Evolutionary conservation across 1,140 invertebrate species (phyloP).

Genomic region (Drosophila kikkawai): DNA sequence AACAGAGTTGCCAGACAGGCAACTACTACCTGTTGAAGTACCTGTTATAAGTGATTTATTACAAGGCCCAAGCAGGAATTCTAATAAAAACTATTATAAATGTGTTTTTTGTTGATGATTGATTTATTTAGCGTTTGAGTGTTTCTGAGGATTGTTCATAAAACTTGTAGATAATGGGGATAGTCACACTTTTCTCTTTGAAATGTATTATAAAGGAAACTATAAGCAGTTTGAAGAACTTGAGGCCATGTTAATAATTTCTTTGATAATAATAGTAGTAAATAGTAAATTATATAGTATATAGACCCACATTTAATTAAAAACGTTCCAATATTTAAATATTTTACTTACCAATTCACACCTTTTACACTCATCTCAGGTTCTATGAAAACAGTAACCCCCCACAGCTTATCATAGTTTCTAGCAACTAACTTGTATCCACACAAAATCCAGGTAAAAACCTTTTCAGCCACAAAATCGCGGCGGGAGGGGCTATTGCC

Average conservation of each 20-base stretch:
- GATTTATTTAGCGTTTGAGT: not conserved
- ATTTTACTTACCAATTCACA: not conserved
- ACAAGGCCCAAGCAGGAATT: not conserved
- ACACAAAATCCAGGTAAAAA: constrained; percentile 28
- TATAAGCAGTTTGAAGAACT: too few species aligned
- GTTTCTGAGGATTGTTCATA: not conserved
- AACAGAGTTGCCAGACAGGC: constrained; percentile 42
- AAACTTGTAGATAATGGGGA: not conserved
- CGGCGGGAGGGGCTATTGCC: constrained; percentile 13
- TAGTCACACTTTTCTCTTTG: not conserved
- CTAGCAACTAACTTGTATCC: not conserved
- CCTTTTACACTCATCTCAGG: not conserved
- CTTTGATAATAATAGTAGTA: too few species aligned
- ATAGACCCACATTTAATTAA: too few species aligned
- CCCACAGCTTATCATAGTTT: not conserved
- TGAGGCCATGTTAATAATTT: too few species aligned
- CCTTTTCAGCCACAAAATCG: constrained; percentile 20
- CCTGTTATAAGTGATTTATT: not conserved
- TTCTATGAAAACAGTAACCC: not conserved
- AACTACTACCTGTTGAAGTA: not conserved
- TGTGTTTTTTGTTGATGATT: not conserved
- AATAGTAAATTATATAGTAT: too few species aligned
- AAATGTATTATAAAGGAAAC: not conserved
- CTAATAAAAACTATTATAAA: not conserved
- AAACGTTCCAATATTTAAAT: too few species aligned